Conservation (phyloP, 2,888 invertebrate species). For the Siphlonurus alternatus region DNA sequence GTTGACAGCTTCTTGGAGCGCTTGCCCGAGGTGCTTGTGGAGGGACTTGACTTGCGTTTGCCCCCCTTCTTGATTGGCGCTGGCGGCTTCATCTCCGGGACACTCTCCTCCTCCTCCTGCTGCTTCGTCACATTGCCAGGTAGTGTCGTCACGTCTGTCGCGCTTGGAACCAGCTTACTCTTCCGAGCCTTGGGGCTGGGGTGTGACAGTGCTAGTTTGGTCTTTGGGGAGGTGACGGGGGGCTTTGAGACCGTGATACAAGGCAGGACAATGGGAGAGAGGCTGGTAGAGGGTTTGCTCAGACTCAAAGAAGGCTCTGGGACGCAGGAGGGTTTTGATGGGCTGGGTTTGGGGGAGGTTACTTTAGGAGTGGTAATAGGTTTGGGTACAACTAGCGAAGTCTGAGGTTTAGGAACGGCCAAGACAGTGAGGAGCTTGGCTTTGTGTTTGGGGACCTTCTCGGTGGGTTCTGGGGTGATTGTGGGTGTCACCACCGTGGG, state of each 20-base stretch:
- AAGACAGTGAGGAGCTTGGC: background rate
- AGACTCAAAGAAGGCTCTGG: background rate
- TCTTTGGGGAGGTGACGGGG: background rate
- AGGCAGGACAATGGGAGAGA: too few species aligned
- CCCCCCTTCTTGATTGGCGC: slow-evolving; percentile 22
- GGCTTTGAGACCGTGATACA: background rate
- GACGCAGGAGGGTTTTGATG: background rate
- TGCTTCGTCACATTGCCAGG: background rate
- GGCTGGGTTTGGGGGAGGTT: background rate
- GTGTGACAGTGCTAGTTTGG: slow-evolving; percentile 12
- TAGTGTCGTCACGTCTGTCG: slow-evolving; percentile 7
- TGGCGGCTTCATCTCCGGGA: slow-evolving; percentile 14
- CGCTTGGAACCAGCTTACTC: slow-evolving; percentile 9
- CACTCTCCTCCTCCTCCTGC: background rate
- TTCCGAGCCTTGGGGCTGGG: slow-evolving; percentile 12
- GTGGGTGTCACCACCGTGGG: background rate
- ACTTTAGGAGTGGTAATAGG: too few species aligned
- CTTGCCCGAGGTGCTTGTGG: slow-evolving; percentile 23
- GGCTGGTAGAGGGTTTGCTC: background rate
- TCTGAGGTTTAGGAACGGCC: background rate
- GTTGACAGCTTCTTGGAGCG: slow-evolving; percentile 21
- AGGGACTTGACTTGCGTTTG: slow-evolving; percentile 29
- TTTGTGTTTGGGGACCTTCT: background rate
- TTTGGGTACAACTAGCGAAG: too few species aligned
- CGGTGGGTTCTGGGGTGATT: background rate